Percentiles rank a stretch among this genome's conserved stretches.
Conservation (phyloP, 2,797 vertebrate species). For the Eulemur coronatus region DNA sequence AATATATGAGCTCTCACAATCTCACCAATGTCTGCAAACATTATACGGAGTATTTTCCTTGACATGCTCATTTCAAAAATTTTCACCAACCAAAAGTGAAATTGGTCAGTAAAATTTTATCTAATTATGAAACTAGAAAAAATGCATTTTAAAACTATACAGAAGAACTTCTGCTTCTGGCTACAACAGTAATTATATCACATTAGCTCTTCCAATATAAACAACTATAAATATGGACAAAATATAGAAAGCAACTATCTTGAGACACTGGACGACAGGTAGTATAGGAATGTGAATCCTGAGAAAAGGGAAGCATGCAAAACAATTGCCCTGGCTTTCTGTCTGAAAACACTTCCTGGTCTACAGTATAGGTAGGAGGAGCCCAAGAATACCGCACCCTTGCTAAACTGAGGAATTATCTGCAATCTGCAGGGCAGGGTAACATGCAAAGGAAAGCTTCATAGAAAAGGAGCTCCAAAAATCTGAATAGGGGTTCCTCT, state of each 20-base stretch:
- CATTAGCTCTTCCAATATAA: neutral
- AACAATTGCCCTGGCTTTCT: neutral
- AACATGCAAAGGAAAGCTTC: neutral
- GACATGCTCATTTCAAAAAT: slow-evolving; percentile 32
- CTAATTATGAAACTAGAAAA: neutral
- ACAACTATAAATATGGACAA: neutral
- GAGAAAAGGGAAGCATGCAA: neutral
- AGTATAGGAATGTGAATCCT: neutral
- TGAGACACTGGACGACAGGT: neutral
- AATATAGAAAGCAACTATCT: neutral
- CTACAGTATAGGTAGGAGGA: neutral
- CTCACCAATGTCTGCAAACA: slow-evolving; percentile 10
- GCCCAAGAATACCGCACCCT: neutral
- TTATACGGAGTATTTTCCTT: neutral
- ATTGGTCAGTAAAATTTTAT: neutral
- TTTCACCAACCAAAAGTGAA: neutral
- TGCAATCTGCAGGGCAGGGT: neutral
- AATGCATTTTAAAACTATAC: neutral
- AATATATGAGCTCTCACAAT: neutral
- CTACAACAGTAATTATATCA: neutral
- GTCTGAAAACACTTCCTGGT: neutral
- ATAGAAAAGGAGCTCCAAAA: neutral
- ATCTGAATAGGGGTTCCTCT: neutral
- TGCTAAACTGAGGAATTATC: neutral
- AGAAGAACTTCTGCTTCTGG: neutral